Base-by-base conservation (phyloP, 2,113 vertebrate genomes). In the Globicephala melas region DNA sequence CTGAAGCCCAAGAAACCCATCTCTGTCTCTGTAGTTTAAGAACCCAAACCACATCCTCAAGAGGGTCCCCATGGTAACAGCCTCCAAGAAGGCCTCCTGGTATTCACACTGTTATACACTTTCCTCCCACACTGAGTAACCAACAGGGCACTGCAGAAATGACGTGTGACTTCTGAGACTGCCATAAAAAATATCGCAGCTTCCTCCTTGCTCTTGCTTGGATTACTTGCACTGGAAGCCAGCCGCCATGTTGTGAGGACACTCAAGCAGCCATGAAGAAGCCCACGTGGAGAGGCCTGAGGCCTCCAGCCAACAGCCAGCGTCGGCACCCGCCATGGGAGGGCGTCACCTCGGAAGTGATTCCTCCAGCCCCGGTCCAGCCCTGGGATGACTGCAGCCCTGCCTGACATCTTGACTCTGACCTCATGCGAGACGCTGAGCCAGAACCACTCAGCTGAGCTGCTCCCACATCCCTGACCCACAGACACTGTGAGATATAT, bases 41-140 rank as follows among this genome's bases (percentile, higher is more conserved):
- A 71, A 70, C 36, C 28, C 50, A n/a, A 91, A n/a, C 58, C 6
- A 25, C 17, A 38, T 33, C 38, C 74, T 26, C 18, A 17, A 63
- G 55, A 36, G 65, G 21, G 38, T 25, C 38, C 1, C 8, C 5
- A 1, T 1, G 2, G 36, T 21, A 8, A 1, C 10, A n/a, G 12
- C 62, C 68, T 36, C 71, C 47, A 14, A n/a, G n/a, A 41, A 15
- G 26, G 9, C 36, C 44, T 20, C 80, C 58, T 10, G 15, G 41
- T 31, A 18, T 26, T 53, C 70, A 38, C 23, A 53, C 13, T 12
- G 33, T 44, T 15, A 20, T 2, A 14, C 33, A 7, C 5, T 41
- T 73, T 65, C 71, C 50, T 41, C 47, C 36, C 47, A 67, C 47
- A 6, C 4, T 41, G 60, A 86, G 31, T 41, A 9, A 18, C 60